A percentile compares a stretch with the other conserved stretches of the same genome.
Conservation (phyloP, 1,140 invertebrate species). For the Pissodes strobi region DNA sequence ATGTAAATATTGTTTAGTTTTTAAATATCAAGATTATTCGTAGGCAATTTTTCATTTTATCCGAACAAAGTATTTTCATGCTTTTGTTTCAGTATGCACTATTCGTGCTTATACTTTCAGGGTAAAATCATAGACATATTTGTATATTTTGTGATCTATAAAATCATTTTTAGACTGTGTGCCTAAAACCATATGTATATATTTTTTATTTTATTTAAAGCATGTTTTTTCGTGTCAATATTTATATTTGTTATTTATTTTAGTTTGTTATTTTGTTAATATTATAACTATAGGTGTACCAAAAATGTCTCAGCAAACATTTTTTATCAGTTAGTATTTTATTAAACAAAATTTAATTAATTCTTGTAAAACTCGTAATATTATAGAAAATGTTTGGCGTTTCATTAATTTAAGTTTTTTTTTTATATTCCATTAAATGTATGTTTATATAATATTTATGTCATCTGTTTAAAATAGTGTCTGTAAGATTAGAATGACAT, state of each 20-base stretch:
- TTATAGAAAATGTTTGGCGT: conserved; percentile 10
- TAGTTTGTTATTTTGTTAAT: conserved; percentile 46
- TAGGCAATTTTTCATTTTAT: conserved; percentile 1
- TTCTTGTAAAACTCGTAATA: too few species aligned
- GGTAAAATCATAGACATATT: too few species aligned
- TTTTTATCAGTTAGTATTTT: too few species aligned
- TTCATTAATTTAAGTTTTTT: conserved; percentile 1
- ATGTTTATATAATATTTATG: conserved; percentile 13
- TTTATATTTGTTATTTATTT: conserved; percentile 50
- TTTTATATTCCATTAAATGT: conserved; percentile 2
- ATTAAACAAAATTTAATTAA: too few species aligned
- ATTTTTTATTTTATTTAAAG: conserved; percentile 42
- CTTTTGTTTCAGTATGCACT: too few species aligned
- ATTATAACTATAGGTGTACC: conserved; percentile 3
- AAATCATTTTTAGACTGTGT: conserved; percentile 2
- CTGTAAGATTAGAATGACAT: conserved; percentile 34
- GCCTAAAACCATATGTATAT: conserved; percentile 23
- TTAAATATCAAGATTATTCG: neutral
- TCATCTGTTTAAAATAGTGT: conserved; percentile 37
- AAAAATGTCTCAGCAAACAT: too few species aligned
- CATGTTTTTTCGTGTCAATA: conserved; percentile 46
- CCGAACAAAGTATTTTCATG: too few species aligned
- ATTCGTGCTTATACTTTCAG: too few species aligned
- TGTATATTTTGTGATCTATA: neutral
- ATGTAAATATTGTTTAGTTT: neutral